Percentiles rank a stretch among this genome's conserved stretches.
These are phyloP conservation scores for Pangasius macronema DNA, from an alignment of 2,797 vertebrate genomes.

Conservation along the genomic window DNA sequence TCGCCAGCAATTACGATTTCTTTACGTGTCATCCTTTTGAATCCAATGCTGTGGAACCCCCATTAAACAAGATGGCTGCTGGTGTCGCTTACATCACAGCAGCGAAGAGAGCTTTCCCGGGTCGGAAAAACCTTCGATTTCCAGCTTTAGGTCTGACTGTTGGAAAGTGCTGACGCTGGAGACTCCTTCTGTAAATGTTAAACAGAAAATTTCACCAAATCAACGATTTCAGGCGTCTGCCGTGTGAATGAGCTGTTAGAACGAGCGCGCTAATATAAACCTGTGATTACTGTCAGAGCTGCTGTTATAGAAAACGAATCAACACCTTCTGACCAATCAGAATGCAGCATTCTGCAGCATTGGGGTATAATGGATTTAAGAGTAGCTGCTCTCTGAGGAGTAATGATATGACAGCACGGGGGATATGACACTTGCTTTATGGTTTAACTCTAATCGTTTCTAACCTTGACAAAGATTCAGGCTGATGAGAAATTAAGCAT, in stretches of 20 bases:
- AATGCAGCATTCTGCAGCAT: not conserved
- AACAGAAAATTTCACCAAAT: not conserved
- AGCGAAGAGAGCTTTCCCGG: not conserved
- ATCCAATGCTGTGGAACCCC: not conserved
- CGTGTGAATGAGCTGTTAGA: not conserved
- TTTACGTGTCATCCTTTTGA: not conserved
- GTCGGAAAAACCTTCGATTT: not conserved
- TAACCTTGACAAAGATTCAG: conserved; percentile 16
- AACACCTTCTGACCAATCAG: not conserved
- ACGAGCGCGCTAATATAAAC: not conserved
- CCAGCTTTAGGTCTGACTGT: too few relatives aligned
- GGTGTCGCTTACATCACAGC: not conserved
- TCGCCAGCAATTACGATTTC: too few relatives aligned
- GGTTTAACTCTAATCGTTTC: not conserved
- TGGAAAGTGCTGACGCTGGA: not conserved
- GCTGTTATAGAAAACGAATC: not conserved
- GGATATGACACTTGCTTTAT: not conserved
- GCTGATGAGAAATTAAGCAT: conserved; percentile 35
- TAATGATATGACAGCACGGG: not conserved
- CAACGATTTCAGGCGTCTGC: not conserved
- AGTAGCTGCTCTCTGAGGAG: not conserved
- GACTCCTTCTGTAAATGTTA: not conserved
- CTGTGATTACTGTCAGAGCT: not conserved
- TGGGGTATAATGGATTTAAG: not conserved
- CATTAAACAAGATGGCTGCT: not conserved